Conservation (phyloP, 2,888 invertebrate species). For the Dicyrtoma fusca region DNA sequence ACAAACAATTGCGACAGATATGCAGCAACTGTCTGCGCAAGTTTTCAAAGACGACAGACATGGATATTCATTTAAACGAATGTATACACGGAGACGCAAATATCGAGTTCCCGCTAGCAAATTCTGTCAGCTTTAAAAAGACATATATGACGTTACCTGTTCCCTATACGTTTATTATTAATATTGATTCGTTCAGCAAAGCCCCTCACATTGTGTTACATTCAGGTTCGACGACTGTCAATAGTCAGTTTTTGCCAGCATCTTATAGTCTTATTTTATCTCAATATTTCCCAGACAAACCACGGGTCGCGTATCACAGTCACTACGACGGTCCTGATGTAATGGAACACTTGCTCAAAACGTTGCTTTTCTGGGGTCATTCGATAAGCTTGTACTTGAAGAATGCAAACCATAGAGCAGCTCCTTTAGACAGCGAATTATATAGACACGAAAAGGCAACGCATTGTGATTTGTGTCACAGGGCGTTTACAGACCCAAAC, state of each 20-base stretch:
- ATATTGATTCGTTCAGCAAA: neutral
- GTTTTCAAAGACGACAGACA: too few species aligned
- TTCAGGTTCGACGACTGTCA: too few species aligned
- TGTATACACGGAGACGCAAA: too few species aligned
- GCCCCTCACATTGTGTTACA: too few species aligned
- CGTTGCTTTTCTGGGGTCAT: neutral
- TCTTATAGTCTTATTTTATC: constrained; percentile 6
- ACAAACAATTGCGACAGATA: neutral
- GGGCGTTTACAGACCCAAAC: too few species aligned
- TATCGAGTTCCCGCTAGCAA: too few species aligned
- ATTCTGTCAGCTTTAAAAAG: too few species aligned
- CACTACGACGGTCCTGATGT: constrained; percentile 15
- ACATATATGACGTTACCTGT: neutral
- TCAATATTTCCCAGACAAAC: neutral
- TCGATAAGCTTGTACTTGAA: neutral
- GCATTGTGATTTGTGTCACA: too few species aligned
- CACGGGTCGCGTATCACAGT: neutral
- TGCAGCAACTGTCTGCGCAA: too few species aligned
- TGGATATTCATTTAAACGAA: neutral
- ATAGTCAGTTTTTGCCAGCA: neutral
- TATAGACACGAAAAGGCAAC: too few species aligned
- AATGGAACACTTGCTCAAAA: neutral
- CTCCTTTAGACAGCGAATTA: too few species aligned
- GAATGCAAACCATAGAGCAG: too few species aligned
- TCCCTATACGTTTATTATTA: neutral